Evolutionary conservation across 2,888 invertebrate genomes (phyloP).

Genomic region (Trissolcus japonicus): DNA sequence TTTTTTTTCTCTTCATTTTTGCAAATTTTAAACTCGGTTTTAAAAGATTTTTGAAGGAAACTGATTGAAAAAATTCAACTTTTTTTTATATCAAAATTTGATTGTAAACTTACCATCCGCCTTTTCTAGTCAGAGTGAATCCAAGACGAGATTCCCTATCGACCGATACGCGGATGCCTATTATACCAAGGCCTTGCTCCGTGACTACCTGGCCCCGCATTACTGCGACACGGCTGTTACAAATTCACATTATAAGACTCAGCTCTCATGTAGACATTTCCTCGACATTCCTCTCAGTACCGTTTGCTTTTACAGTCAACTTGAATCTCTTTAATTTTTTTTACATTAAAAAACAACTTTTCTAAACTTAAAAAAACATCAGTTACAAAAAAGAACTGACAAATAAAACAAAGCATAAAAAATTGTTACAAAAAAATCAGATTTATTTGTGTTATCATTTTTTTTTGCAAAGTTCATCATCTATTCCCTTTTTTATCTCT

Average conservation of each 20-base stretch:
- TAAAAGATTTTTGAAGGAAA: too few relatives aligned
- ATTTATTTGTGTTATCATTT: neutral
- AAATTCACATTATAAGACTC: slow-evolving; percentile 71
- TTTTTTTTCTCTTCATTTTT: neutral
- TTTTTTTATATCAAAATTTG: neutral
- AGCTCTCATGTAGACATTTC: slow-evolving; percentile 39
- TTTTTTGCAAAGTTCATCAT: neutral
- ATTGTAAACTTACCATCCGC: slow-evolving; percentile 89
- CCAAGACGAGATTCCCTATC: slow-evolving; percentile 96
- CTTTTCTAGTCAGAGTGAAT: slow-evolving; percentile 94
- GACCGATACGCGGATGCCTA: slow-evolving; percentile 97
- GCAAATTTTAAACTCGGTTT: neutral
- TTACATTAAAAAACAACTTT: neutral
- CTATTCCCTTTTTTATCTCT: neutral
- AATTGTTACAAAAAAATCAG: neutral
- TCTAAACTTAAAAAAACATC: neutral
- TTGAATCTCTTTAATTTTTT: neutral
- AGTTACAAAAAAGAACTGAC: neutral
- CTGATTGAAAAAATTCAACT: too few relatives aligned
- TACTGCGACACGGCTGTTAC: slow-evolving; percentile 96
- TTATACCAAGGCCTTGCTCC: slow-evolving; percentile 95
- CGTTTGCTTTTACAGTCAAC: slow-evolving; percentile 48
- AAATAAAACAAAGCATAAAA: neutral
- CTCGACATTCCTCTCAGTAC: slow-evolving; percentile 42
- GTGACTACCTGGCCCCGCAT: slow-evolving; percentile 98